Evolutionary conservation across 2,113 vertebrate species (phyloP).

Genomic region (Microcebus ravelobensis): DNA sequence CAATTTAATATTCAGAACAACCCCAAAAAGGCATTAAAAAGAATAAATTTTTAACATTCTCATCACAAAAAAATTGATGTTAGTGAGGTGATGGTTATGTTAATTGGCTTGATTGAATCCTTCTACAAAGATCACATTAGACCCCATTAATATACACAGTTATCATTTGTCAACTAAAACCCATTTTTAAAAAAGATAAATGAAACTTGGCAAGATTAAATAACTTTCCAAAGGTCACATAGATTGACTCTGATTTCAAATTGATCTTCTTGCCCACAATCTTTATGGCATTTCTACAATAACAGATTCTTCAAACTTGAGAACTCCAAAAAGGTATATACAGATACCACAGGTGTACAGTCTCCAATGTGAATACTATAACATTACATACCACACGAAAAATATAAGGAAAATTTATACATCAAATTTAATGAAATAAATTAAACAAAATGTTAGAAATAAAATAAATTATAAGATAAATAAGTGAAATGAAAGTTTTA

Average conservation of each 20-base stretch:
- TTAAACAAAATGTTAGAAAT: neutral
- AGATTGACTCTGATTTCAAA: neutral
- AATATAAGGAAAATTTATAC: neutral
- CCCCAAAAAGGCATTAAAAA: neutral
- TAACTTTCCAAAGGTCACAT: neutral
- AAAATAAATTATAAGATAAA: neutral
- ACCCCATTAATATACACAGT: neutral
- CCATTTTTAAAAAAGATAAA: neutral
- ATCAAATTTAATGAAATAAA: neutral
- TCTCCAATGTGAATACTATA: neutral
- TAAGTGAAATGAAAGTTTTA: neutral
- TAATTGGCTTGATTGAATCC: neutral
- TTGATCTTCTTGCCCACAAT: neutral
- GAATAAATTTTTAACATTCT: neutral
- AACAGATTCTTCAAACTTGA: neutral
- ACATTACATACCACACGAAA: neutral
- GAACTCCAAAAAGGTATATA: neutral
- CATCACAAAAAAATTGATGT: neutral
- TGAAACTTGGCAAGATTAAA: neutral
- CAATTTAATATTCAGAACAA: neutral
- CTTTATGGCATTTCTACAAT: neutral
- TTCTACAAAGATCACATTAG: neutral
- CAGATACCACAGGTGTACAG: too few species aligned
- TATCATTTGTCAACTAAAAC: neutral
- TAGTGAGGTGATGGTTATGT: neutral